phyloP scores from a whole-genome alignment of 1,140 invertebrate genomes.

The Goniozus legneri region DNA sequence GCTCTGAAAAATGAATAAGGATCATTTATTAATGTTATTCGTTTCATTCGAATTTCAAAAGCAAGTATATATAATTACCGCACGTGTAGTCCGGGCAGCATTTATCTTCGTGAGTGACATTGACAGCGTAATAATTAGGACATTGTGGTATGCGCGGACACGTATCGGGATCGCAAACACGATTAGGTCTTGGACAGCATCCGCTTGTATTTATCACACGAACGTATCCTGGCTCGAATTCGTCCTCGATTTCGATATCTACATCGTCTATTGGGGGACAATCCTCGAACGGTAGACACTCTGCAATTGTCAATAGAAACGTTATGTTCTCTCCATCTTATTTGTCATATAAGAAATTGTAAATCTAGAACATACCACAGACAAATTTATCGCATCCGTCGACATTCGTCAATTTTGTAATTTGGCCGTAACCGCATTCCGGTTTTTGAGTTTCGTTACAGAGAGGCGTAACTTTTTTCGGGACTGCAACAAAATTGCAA shows the following conservation, averaged over 20 bases:
- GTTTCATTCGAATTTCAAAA: not conserved
- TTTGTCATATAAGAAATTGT: not conserved
- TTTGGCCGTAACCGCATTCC: constrained; percentile 68
- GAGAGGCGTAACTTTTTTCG: constrained; percentile 34
- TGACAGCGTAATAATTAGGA: constrained; percentile 56
- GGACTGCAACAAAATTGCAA: constrained; percentile 44
- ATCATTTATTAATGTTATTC: not conserved
- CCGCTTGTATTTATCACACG: constrained; percentile 58
- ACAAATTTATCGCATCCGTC: constrained; percentile 66
- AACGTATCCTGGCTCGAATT: constrained; percentile 60
- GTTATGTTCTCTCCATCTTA: not conserved
- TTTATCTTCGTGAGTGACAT: constrained; percentile 45
- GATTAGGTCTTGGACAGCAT: constrained; percentile 64
- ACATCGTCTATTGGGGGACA: constrained; percentile 34
- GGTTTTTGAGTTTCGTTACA: constrained; percentile 63
- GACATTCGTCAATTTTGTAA: constrained; percentile 59
- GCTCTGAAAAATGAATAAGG: constrained; percentile 48
- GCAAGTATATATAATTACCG: constrained; percentile 47
- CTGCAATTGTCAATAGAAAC: constrained; percentile 37
- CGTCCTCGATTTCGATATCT: constrained; percentile 40
- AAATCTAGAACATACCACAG: constrained; percentile 57
- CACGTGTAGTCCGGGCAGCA: constrained; percentile 69
- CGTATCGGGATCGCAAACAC: constrained; percentile 59
- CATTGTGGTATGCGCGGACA: constrained; percentile 63
- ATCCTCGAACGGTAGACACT: constrained; percentile 63